Percentiles rank a stretch among this genome's conserved stretches.
phyloP scores from a whole-genome alignment of 2,888 invertebrate genomes.

The Eristalinus sepulchralis region DNA sequence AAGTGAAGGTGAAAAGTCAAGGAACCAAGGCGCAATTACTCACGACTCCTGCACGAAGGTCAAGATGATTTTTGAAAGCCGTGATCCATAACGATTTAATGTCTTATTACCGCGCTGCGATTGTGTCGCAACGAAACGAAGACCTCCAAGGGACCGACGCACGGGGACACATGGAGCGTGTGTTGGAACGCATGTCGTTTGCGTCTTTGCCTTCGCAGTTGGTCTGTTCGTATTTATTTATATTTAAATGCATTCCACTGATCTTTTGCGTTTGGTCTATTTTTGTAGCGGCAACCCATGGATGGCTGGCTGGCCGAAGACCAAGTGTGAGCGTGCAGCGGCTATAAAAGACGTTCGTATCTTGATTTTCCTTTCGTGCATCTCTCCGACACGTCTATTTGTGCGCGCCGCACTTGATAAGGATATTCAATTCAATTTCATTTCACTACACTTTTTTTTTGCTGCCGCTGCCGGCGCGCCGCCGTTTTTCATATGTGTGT shows the following conservation, averaged over 20 bases:
- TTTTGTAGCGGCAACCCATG: slow-evolving; percentile 2
- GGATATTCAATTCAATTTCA: not conserved
- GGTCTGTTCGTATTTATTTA: not conserved
- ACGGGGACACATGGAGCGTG: not conserved
- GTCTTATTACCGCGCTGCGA: not conserved
- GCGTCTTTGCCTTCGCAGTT: not conserved
- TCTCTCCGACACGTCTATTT: not conserved
- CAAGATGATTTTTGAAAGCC: not conserved
- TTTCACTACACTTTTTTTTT: too few relatives aligned
- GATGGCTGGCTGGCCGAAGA: not conserved
- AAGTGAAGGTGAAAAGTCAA: not conserved
- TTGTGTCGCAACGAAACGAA: not conserved
- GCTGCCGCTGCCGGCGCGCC: not conserved
- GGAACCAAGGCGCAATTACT: not conserved
- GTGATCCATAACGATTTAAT: not conserved
- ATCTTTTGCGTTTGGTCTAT: not conserved
- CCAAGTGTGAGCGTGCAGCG: not conserved
- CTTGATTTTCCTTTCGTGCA: not conserved
- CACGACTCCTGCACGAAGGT: not conserved
- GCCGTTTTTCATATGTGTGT: not conserved
- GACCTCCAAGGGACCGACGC: not conserved
- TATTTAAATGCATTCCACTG: not conserved
- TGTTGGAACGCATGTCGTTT: not conserved
- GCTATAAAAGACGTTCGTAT: not conserved
- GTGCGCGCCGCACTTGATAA: not conserved